phyloP scores from a whole-genome alignment of 2,113 vertebrate genomes.

The Carollia perspicillata region DNA sequence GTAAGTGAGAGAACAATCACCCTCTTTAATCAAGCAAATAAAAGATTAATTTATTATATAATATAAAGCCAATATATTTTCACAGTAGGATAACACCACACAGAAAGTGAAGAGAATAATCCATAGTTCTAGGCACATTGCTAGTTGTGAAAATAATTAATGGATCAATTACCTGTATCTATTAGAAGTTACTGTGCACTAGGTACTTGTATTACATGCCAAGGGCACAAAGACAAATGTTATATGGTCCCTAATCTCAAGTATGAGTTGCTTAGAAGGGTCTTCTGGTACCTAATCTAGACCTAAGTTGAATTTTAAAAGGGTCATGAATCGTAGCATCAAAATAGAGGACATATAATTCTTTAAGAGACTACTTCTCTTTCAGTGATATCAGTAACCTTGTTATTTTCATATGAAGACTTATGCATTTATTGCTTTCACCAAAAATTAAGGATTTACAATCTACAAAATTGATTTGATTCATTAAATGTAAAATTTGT shows the following conservation, averaged over 20 bases:
- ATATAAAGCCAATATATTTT: slow-evolving; percentile 12
- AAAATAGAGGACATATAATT: not conserved
- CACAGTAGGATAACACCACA: not conserved
- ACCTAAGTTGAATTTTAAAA: not conserved
- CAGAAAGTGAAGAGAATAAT: not conserved
- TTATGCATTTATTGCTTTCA: not conserved
- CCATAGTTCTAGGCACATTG: not conserved
- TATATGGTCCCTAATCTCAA: slow-evolving; percentile 1
- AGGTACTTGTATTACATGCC: not conserved
- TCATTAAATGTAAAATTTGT: not conserved
- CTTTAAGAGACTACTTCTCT: slow-evolving; percentile 6
- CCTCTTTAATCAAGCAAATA: not conserved
- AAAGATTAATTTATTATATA: slow-evolving; percentile 56
- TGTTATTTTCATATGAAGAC: not conserved
- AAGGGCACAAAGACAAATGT: not conserved
- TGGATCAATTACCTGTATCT: not conserved
- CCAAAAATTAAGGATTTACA: not conserved
- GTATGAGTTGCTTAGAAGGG: not conserved
- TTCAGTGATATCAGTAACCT: not conserved
- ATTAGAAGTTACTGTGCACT: not conserved
- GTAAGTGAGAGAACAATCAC: not conserved
- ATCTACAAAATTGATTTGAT: not conserved
- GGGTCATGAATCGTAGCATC: not conserved
- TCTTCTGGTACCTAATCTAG: not conserved
- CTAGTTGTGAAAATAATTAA: not conserved